Evolutionary conservation across 2,888 invertebrate species (phyloP), one percentile per base, ranked within the genome.

Genomic region (Terebella lapidaria): DNA sequence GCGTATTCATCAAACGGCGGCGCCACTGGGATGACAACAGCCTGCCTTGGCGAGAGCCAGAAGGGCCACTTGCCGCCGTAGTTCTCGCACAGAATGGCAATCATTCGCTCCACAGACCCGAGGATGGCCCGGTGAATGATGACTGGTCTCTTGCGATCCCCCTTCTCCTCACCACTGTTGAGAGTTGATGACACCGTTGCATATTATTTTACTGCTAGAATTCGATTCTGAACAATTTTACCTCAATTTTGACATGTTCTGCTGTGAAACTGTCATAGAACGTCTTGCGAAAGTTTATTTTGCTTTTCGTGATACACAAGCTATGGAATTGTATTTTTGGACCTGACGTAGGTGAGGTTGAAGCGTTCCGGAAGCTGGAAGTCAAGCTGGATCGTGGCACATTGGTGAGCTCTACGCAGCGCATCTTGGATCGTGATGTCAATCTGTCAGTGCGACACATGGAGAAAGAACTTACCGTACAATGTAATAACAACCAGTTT

Each of bases 41-140:
- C 88, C 82, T 99, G 99, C 5, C 95, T 84, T 1, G 99, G 99
- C 0, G 95, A 96, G 53, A 99, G 80, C 99, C 99, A 99, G 85
- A 99, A 95, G 5, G 99, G 99, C 97, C 99, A 99, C 83, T 97
- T 97, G 67, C 99, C 99, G 20, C 91, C 97, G 82, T 89, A 99
- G 66, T 89, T 92, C 84, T 99, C 99, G 27, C 93, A 92, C 51
- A 99, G 85, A 74, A 99, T 94, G 1, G 97, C 99, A 64, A 99
- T 89, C 93, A 97, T 94, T 26, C 99, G 86, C 83, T 99, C 99
- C 4, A 99, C 91, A 0, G 97, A 97, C 2, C 99, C 99, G 1
- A 99, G 84, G 70, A 99, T 89, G 1, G 99, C 99, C 69, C 99
- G 86, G 83, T 99, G 99, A 71, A 99, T 94, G 66, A 99, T 99